Percentiles rank a stretch among this genome's conserved stretches.
phyloP scores from a whole-genome alignment of 2,797 vertebrate genomes.

The Crotalus adamanteus region DNA sequence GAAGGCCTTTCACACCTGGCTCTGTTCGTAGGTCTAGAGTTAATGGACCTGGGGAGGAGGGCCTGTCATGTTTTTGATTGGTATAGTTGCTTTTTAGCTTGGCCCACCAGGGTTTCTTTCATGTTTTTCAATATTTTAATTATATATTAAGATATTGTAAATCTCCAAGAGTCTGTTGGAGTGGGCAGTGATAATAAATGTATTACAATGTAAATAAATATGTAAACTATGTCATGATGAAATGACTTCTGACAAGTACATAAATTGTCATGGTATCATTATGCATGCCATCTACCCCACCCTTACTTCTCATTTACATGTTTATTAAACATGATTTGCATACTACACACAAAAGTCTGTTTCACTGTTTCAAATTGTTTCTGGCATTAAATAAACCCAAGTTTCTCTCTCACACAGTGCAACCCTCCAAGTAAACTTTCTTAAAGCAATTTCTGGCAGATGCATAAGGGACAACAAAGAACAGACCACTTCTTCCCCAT shows the following conservation, averaged over 20 bases:
- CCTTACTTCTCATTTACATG: neutral
- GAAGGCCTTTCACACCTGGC: neutral
- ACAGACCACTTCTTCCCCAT: neutral
- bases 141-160: neutral
- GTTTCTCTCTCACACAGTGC: neutral
- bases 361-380: neutral
- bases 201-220: neutral
- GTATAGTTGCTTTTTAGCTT: neutral
- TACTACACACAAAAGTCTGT: neutral
- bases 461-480: neutral
- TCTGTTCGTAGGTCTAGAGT: neutral
- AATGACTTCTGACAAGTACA: neutral
- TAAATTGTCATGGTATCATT: neutral
- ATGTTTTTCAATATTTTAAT: neutral
- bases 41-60: neutral
- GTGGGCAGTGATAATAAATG: neutral
- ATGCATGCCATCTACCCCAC: neutral
- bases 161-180: neutral
- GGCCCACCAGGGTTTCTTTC: neutral
- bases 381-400: neutral
- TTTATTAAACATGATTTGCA: neutral
- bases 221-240: neutral
- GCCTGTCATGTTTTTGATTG: neutral
- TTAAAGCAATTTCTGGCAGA: neutral
- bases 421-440: neutral